Base-by-base conservation (phyloP, 2,888 invertebrate species). In the Xylocampa areola region DNA sequence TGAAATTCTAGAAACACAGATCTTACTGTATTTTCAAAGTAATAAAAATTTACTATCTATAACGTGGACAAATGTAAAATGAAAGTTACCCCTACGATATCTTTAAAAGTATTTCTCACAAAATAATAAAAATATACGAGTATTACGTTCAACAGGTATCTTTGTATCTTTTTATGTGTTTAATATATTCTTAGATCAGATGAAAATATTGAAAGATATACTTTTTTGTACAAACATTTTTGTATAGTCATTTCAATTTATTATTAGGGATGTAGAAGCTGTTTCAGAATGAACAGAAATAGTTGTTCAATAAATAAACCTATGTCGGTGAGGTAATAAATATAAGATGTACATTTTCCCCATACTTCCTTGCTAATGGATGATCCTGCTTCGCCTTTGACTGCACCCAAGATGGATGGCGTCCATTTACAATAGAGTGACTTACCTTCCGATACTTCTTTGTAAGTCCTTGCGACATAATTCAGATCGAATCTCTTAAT, bases 401-500 rank as follows among this genome's bases (percentile, higher is more conserved):
- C 80, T 82, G 82, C 76, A 69, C 52, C 36, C 58, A 80, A 86
- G 85, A 86, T 80, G 74, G 77, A 85, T 85, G 69, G 71, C 70
- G 61, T 71, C 75, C 78, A 85, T 85, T 86, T 80, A 72, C 77
- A 74, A 75, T 67, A 63, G 50, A 81, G 72, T 73, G 65, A 75
- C 77, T 69, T 73, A 72, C 71, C 50, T 72, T 70, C 67, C 73
- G 68, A 70, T 73, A 63, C 58, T 44, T 25, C 49, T 48, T 57
- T 49, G 47, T 61, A 48, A 63, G 32, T 49, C 40, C 35, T 54
- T 30, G 43, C 21, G 35, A 62, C 33, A 33, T 32, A 43, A 33
- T 52, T 21, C 25, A 32, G 29, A 47, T 43, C 32, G 21, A 33
- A 51, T 49, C 27, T 17, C 27, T 61, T 55, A 43, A 52, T 61